Conservation (phyloP, 2,888 invertebrate species). For the Dryobotodes eremita region DNA sequence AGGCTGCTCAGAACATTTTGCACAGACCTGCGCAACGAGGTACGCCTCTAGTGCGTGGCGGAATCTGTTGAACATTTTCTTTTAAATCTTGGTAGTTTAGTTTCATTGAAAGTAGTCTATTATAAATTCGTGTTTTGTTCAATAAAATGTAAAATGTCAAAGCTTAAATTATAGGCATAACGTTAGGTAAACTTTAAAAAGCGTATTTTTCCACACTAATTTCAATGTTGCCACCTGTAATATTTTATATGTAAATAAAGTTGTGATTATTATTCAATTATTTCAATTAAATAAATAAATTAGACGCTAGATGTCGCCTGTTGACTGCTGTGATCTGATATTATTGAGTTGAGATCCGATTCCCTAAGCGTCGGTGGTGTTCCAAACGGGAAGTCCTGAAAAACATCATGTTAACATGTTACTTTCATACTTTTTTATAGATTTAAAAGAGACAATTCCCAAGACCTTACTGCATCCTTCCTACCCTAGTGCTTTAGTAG, state of each 20-base stretch:
- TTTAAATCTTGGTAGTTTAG: background rate
- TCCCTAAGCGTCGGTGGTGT: slow-evolving; percentile 87
- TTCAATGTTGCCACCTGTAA: slow-evolving; percentile 13
- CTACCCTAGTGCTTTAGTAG: background rate
- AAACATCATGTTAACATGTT: slow-evolving; percentile 24
- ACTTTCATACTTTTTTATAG: background rate
- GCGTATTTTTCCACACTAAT: background rate
- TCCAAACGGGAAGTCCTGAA: slow-evolving; percentile 89
- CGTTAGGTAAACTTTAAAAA: background rate
- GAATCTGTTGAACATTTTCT: background rate
- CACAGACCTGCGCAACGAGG: slow-evolving; percentile 7
- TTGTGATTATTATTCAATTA: background rate
- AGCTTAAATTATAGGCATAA: slow-evolving; percentile 12
- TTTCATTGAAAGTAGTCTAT: background rate
- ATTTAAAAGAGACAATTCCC: background rate
- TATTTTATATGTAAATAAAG: slow-evolving; percentile 9
- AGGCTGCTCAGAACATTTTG: background rate
- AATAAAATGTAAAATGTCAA: slow-evolving; percentile 9
- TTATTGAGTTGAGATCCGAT: slow-evolving; percentile 85
- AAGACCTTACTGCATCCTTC: background rate
- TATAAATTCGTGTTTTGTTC: background rate
- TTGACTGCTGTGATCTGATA: slow-evolving; percentile 89
- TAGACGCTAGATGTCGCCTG: slow-evolving; percentile 89
- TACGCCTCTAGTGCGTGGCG: background rate
- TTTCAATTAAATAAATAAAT: slow-evolving; percentile 35